phyloP scores from a whole-genome alignment of 2,113 vertebrate genomes.

The Periophthalmodon schlosseri region DNA sequence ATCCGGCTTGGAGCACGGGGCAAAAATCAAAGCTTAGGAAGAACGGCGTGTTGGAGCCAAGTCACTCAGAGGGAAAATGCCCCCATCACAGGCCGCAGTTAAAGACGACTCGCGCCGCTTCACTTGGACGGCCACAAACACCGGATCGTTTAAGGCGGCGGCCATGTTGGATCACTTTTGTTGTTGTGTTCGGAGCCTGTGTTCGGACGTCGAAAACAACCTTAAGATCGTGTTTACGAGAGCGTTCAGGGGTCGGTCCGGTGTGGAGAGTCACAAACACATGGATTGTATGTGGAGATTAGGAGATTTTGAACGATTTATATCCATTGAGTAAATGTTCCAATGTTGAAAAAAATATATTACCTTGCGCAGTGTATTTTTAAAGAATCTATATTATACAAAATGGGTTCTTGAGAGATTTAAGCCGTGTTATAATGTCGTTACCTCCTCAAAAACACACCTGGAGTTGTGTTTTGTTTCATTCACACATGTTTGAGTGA shows the following conservation, averaged over 20 bases:
- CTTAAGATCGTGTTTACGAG: background rate
- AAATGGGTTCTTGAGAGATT: too few species aligned
- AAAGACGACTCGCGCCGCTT: conserved; percentile 51
- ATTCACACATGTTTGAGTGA: too few species aligned
- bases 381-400: too few species aligned
- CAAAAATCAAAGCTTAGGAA: conserved; percentile 28
- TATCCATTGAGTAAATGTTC: too few species aligned
- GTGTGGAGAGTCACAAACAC: too few species aligned
- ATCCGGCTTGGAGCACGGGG: conserved; percentile 25
- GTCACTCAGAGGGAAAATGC: conserved; percentile 57
- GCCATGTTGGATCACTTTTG: background rate
- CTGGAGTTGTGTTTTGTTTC: too few species aligned
- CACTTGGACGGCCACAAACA: conserved; percentile 38
- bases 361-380: too few species aligned
- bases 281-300: too few species aligned
- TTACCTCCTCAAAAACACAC: too few species aligned
- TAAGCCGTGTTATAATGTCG: too few species aligned
- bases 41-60: conserved; percentile 22
- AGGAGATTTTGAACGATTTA: too few species aligned
- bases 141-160: conserved; percentile 35
- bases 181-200: background rate
- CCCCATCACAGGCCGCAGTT: conserved; percentile 54
- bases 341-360: too few species aligned
- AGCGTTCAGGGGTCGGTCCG: background rate
- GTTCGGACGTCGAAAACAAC: background rate